phyloP scores from a whole-genome alignment of 2,113 vertebrate genomes.

The Catharus bicknelli region DNA sequence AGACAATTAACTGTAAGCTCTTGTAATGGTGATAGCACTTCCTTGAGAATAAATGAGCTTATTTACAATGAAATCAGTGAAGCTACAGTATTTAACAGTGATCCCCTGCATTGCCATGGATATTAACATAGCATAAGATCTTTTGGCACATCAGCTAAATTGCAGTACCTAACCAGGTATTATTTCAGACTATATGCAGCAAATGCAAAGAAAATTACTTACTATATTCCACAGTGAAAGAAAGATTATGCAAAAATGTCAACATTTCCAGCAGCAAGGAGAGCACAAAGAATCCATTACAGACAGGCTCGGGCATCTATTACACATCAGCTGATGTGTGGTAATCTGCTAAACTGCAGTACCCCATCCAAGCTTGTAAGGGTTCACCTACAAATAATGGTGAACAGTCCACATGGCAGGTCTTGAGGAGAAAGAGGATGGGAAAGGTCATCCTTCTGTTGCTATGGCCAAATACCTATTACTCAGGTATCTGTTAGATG shows the following conservation, averaged over 20 bases:
- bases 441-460: neutral
- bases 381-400: neutral
- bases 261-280: neutral
- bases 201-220: neutral
- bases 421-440: neutral
- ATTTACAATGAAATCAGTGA: neutral
- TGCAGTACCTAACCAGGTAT: neutral
- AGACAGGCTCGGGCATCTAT: neutral
- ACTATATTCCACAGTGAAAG: neutral
- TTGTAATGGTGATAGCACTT: neutral
- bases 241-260: neutral
- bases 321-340: neutral
- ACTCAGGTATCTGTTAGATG: neutral
- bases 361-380: neutral
- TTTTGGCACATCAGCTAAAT: neutral
- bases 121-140: neutral
- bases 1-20: neutral
- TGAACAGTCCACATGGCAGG: neutral
- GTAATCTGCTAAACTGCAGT: neutral
- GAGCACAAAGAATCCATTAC: neutral
- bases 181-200: neutral
- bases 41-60: neutral
- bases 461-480: neutral
- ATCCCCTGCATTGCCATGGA: neutral
- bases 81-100: neutral